Percentiles rank a stretch among this genome's conserved stretches.
Conservation (phyloP, 1,140 invertebrate genomes). For the Wiebesia pumilae region DNA sequence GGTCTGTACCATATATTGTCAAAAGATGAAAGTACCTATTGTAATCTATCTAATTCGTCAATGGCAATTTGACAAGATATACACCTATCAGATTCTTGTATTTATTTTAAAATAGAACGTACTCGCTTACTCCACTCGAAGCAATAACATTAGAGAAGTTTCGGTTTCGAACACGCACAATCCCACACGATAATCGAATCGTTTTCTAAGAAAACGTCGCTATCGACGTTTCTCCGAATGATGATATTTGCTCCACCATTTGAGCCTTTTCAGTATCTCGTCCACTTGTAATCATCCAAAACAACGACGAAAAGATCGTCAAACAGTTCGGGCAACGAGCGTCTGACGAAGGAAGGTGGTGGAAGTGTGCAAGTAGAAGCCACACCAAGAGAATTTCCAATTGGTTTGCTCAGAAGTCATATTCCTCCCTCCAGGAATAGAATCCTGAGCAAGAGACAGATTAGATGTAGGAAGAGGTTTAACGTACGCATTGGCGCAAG, state of each 20-base stretch:
- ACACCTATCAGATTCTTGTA: too few relatives aligned
- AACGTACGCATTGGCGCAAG: conserved; percentile 4
- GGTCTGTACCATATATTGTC: not conserved
- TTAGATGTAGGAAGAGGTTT: not conserved
- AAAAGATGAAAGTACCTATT: too few relatives aligned
- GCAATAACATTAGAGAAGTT: too few relatives aligned
- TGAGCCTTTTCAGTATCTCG: too few relatives aligned
- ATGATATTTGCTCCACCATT: too few relatives aligned
- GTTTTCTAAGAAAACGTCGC: too few relatives aligned
- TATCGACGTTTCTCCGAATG: too few relatives aligned
- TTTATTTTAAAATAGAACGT: too few relatives aligned
- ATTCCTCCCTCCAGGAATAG: not conserved
- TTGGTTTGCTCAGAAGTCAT: conserved; percentile 24
- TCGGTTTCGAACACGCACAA: too few relatives aligned
- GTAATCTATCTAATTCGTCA: not conserved
- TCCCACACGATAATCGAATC: too few relatives aligned
- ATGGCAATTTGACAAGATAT: not conserved
- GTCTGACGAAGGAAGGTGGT: not conserved
- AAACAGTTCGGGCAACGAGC: not conserved
- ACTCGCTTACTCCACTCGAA: too few relatives aligned
- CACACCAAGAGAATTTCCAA: conserved; percentile 34
- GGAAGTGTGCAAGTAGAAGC: not conserved
- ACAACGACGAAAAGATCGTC: not conserved
- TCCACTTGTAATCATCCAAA: too few relatives aligned
- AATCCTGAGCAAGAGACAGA: not conserved